Conservation (phyloP, 2,113 vertebrate species). For the Cacatua alba region DNA sequence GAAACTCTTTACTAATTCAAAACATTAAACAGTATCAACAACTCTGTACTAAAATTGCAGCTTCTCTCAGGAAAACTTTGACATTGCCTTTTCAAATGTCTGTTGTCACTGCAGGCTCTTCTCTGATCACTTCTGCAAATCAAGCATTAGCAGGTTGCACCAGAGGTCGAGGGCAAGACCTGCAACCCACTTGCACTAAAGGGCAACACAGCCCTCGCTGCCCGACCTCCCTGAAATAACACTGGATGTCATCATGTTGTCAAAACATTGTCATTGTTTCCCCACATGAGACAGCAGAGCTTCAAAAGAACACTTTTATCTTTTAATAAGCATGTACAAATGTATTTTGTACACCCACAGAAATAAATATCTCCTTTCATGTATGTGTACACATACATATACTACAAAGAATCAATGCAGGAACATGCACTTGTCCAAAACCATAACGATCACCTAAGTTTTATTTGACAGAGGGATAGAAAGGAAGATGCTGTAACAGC, state of each 20-base stretch:
- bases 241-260: not conserved
- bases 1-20: not conserved
- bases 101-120: not conserved
- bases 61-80: not conserved
- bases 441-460: not conserved
- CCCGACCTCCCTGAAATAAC: not conserved
- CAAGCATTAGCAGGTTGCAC: not conserved
- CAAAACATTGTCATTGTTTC: not conserved
- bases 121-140: not conserved
- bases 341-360: not conserved
- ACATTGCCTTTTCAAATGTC: not conserved
- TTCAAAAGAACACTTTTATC: not conserved
- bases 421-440: not conserved
- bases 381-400: not conserved
- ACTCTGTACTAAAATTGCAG: not conserved
- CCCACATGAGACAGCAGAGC: not conserved
- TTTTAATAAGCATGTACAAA: not conserved
- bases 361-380: not conserved
- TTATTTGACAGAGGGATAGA: not conserved
- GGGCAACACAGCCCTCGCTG: not conserved
- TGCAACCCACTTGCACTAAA: not conserved
- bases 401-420: not conserved
- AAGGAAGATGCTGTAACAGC: not conserved
- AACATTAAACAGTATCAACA: constrained; percentile 4
- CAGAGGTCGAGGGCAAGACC: not conserved